phyloP scores from a whole-genome alignment of 2,888 invertebrate species.

The Cordilura impudica region DNA sequence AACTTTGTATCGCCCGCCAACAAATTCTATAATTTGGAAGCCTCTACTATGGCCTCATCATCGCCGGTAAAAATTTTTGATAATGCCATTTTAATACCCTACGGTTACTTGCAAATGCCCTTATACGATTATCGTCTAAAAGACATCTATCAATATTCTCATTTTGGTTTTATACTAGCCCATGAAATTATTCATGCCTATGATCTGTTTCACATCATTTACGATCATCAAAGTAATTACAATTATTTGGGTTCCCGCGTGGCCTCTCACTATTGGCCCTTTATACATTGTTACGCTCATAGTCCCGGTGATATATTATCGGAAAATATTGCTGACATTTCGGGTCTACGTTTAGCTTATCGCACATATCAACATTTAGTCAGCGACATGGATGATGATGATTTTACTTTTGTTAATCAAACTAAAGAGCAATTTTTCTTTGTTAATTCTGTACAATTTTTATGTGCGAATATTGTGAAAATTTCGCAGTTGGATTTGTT shows the following conservation, averaged over 20 bases:
- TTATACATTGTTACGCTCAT: slow-evolving; percentile 65
- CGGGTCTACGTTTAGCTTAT: slow-evolving; percentile 69
- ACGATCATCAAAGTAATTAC: slow-evolving; percentile 68
- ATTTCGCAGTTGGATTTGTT: slow-evolving; percentile 60
- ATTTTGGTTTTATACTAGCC: slow-evolving; percentile 70
- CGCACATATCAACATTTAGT: slow-evolving; percentile 61
- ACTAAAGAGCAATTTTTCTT: slow-evolving; percentile 68
- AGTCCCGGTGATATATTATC: slow-evolving; percentile 63
- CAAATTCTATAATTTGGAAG: slow-evolving; percentile 66
- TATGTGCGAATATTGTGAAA: slow-evolving; percentile 68
- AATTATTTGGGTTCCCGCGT: slow-evolving; percentile 66
- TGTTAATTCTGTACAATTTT: slow-evolving; percentile 71
- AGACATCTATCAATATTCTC: slow-evolving; percentile 67
- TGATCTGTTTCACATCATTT: slow-evolving; percentile 70
- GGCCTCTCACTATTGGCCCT: slow-evolving; percentile 66
- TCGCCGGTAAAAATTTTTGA: slow-evolving; percentile 71
- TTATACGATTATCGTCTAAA: slow-evolving; percentile 65
- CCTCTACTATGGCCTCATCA: slow-evolving; percentile 66
- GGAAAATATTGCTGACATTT: slow-evolving; percentile 70
- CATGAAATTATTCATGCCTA: slow-evolving; percentile 72
- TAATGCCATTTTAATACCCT: slow-evolving; percentile 70
- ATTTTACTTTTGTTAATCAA: slow-evolving; percentile 34
- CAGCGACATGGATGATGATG: neutral
- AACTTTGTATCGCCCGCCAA: slow-evolving; percentile 5
- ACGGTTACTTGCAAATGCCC: slow-evolving; percentile 70